These are phyloP conservation scores for Cephus rjabovi DNA, from an alignment of 2,888 invertebrate species.

Conservation along the genomic window DNA sequence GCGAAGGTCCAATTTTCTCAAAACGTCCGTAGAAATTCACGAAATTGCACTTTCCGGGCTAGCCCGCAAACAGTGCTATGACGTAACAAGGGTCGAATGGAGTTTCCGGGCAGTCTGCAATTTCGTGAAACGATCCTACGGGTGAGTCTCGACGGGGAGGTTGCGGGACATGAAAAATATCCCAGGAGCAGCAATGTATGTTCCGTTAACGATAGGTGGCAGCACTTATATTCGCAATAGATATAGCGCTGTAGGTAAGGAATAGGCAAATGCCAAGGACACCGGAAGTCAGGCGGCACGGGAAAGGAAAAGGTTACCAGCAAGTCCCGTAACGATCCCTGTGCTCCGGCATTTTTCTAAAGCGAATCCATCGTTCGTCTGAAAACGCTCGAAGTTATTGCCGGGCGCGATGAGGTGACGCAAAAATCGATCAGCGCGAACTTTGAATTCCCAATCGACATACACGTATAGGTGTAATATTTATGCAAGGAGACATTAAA, in stretches of 20 bases:
- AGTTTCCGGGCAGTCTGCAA: no score
- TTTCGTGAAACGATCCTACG: no score
- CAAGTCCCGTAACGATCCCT: not conserved
- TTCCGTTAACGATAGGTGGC: no score
- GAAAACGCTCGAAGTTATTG: not conserved
- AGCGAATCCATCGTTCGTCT: not conserved
- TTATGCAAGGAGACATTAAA: not conserved
- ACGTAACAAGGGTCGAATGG: no score
- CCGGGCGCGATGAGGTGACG: not conserved
- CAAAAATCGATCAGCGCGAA: not conserved
- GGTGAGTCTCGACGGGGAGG: no score
- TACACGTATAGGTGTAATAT: no score
- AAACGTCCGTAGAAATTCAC: not conserved
- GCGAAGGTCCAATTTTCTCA: not conserved
- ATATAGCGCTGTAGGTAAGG: conserved; percentile 10
- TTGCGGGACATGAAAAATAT: no score
- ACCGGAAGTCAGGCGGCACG: conserved; percentile 16
- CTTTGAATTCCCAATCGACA: no score
- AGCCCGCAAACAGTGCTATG: no score
- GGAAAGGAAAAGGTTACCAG: conserved; percentile 6
- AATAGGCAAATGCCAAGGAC: conserved; percentile 24
- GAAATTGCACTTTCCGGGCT: not conserved
- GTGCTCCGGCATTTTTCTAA: not conserved
- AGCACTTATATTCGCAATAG: no score
- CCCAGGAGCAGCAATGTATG: no score